phyloP scores from a whole-genome alignment of 2,797 vertebrate species.

The Anas capensis region DNA sequence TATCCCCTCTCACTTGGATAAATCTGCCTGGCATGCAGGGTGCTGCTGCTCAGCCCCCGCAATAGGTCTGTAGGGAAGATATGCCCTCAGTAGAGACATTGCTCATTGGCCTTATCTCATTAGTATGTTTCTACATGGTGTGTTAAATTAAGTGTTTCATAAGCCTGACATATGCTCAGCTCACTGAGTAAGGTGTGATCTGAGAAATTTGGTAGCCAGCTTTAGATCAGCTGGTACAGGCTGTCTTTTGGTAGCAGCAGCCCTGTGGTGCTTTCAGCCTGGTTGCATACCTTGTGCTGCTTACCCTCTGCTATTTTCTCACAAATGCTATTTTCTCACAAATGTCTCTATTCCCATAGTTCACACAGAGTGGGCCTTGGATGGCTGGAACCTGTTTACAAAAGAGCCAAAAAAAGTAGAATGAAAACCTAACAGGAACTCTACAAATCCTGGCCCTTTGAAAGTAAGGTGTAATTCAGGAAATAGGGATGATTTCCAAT shows the following conservation, averaged over 20 bases:
- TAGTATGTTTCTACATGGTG: background rate
- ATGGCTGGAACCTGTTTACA: background rate
- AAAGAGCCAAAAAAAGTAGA: background rate
- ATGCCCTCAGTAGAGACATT: background rate
- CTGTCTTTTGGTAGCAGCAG: background rate
- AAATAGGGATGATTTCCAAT: background rate
- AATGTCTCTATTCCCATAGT: background rate
- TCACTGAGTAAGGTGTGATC: background rate
- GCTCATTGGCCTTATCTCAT: background rate
- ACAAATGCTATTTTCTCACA: background rate
- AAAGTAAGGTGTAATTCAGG: background rate
- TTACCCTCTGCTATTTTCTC: background rate
- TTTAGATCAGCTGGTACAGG: background rate
- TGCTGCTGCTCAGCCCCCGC: background rate
- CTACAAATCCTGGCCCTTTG: background rate
- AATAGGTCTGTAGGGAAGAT: background rate
- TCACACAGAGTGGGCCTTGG: no score
- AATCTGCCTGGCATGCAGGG: background rate
- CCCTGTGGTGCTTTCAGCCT: background rate
- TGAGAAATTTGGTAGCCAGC: background rate
- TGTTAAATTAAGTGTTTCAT: background rate
- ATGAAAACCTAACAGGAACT: background rate
- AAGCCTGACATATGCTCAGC: background rate
- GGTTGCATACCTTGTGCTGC: accelerated
- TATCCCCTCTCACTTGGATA: accelerated